Percentiles rank a stretch among this genome's conserved stretches.
Conservation (phyloP, 2,888 invertebrate genomes). For the Mimachlamys varia region DNA sequence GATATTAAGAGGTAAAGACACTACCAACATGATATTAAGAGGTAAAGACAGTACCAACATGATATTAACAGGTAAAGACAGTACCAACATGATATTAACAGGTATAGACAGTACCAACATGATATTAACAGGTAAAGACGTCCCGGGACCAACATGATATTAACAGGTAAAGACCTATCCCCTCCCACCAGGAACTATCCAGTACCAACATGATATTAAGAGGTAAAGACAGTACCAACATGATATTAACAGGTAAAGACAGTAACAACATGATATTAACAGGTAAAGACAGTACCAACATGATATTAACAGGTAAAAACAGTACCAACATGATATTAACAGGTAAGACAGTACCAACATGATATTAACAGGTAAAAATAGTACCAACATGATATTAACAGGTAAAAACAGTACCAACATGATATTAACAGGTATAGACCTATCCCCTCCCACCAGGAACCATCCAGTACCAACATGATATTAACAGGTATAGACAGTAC, state of each 20-base stretch:
- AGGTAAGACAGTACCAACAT: not conserved
- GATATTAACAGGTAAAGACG: too few relatives aligned
- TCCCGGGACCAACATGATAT: too few relatives aligned
- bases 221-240: too few relatives aligned
- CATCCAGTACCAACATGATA: not conserved
- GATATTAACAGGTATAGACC: not conserved
- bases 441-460: too few relatives aligned
- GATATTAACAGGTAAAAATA: not conserved
- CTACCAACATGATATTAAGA: not conserved
- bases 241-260: too few relatives aligned
- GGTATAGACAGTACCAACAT: too few relatives aligned
- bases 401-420: not conserved
- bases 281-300: not conserved
- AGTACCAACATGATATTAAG: too few relatives aligned
- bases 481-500: not conserved
- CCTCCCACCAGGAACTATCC: too few relatives aligned
- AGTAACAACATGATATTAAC: not conserved
- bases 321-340: not conserved
- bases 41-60: not conserved
- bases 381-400: conserved; percentile 1
- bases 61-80: not conserved
- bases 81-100: too few relatives aligned
- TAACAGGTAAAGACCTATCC: too few relatives aligned
- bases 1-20: not conserved
- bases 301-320: not conserved